Evolutionary conservation across 2,888 invertebrate genomes (phyloP).

Genomic region (Noctua fimbriata): DNA sequence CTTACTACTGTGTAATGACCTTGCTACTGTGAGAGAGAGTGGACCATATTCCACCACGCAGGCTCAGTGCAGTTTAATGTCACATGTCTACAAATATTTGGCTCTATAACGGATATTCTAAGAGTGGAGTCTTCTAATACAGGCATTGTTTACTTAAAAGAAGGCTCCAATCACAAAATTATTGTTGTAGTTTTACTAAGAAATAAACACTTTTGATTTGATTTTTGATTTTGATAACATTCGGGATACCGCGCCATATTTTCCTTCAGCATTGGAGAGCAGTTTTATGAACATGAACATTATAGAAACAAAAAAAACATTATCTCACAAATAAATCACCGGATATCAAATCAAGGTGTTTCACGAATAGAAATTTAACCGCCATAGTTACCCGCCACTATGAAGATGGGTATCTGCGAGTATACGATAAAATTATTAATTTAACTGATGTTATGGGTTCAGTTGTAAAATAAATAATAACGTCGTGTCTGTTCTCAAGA

Average conservation of each 20-base stretch:
- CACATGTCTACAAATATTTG: background rate
- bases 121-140: too few relatives aligned
- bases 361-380: slow-evolving; percentile 27
- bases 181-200: too few relatives aligned
- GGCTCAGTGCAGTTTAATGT: background rate
- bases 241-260: too few relatives aligned
- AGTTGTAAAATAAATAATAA: slow-evolving; percentile 77
- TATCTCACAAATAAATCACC: slow-evolving; percentile 8
- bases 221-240: too few relatives aligned
- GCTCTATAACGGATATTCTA: too few relatives aligned
- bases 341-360: background rate
- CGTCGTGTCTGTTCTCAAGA: slow-evolving; percentile 72
- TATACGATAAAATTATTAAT: slow-evolving; percentile 71
- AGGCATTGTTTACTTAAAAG: too few relatives aligned
- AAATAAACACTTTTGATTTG: too few relatives aligned
- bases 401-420: slow-evolving; percentile 70
- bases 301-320: background rate
- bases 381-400: slow-evolving; percentile 39
- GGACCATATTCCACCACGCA: background rate
- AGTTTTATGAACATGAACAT: background rate
- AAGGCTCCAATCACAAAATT: too few relatives aligned
- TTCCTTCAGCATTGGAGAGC: background rate
- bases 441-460: slow-evolving; percentile 65
- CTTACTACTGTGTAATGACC: too few relatives aligned
- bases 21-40: background rate